Evolutionary conservation across 2,888 invertebrate genomes (phyloP).

Genomic region (Clusia tigrina): DNA sequence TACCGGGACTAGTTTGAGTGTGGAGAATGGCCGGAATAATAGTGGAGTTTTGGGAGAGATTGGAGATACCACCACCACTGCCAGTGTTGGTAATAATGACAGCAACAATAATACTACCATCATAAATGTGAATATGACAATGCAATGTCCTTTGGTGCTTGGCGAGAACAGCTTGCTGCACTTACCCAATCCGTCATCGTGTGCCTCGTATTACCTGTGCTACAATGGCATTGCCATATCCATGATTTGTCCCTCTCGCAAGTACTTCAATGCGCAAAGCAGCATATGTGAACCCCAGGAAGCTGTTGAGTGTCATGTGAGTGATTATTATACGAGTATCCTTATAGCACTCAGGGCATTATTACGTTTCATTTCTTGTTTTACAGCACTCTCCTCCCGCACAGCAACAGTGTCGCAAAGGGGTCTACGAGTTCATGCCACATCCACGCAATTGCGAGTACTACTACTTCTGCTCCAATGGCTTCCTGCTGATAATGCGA

Average conservation of each 20-base stretch:
- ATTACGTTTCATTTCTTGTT: not conserved
- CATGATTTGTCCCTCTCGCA: constrained; percentile 45
- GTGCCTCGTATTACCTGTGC: constrained; percentile 50
- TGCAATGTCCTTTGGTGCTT: constrained; percentile 36
- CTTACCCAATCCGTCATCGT: constrained; percentile 44
- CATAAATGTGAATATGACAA: not conserved
- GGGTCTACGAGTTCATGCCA: constrained; percentile 44
- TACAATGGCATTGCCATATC: constrained; percentile 46
- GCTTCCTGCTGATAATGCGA: constrained; percentile 49
- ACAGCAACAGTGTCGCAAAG: constrained; percentile 36
- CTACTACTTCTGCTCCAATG: constrained; percentile 52
- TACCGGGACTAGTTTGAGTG: not conserved
- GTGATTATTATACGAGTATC: no score
- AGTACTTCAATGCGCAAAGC: constrained; percentile 41
- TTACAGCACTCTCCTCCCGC: constrained; percentile 32
- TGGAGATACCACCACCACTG: not conserved
- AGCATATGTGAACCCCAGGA: constrained; percentile 42
- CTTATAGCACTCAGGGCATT: not conserved
- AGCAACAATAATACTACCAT: not conserved
- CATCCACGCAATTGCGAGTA: constrained; percentile 51
- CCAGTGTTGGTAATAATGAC: not conserved
- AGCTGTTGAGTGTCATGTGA: constrained; percentile 41
- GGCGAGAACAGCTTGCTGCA: constrained; percentile 35
- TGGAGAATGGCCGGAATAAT: not conserved
- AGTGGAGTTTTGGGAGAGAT: not conserved